Evolutionary conservation across 2,797 vertebrate genomes (phyloP), one percentile per base, ranked within the genome.

Genomic region (Numenius phaeopus): DNA sequence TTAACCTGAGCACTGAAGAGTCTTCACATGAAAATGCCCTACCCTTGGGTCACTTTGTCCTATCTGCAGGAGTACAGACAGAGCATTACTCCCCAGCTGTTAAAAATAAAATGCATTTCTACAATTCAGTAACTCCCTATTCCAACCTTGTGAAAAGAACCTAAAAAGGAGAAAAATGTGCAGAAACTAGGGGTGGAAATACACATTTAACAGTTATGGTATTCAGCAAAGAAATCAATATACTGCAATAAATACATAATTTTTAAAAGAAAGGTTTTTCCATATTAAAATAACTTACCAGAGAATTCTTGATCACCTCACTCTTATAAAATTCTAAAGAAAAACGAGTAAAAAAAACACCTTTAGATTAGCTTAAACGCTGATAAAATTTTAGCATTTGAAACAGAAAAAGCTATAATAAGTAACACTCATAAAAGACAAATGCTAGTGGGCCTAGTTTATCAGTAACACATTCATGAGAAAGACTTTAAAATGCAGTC

Each of bases 271-370:
- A 71, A 69, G 7, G 7, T 39, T 76, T 76, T 91, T 52, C 47
- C 11, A 42, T 52, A 55, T 72, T 46, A 26, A 95, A 85, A 52
- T 78, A 96, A 99, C 99, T 99, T 98, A 99, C 99, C 99, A 99
- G 98, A 64, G 99, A 99, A 98, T 99, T 99, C 97, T 99, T 98
- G 94, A 99, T 99, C 97, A 99, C 98, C 98, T 99, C 99, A 98
- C 99, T 99, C 98, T 99, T 99, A 98, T 99, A 99, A 98, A 99
- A 99, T 96, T 99, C 99, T 99, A 96, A 62, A 94, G 92, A 95
- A 95, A 96, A 95, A 87, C 4, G 22, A 90, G 37, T 30, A 86
- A 59, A 82, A 54, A 90, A 69, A 22, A 3, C 4, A 96, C 37
- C 78, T 92, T 97, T 96, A 97, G 72, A 92, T 96, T 88, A 96